Conservation (phyloP, 1,140 invertebrate genomes). For the Archegozetes longisetosus region DNA sequence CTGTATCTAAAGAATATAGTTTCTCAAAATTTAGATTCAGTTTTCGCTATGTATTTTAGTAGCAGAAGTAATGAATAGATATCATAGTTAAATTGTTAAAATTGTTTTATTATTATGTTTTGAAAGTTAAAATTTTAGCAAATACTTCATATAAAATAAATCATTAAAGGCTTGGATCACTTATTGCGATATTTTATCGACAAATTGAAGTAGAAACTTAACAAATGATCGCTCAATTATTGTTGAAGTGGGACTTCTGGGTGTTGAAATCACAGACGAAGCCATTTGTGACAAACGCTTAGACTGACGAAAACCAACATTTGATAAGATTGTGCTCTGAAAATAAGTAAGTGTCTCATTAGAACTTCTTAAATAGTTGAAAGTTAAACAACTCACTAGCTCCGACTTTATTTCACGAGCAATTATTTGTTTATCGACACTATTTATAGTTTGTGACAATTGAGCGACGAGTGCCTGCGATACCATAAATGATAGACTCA, state of each 20-base stretch:
- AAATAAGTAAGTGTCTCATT: background rate
- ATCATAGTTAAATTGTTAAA: too few species aligned
- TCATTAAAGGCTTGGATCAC: too few species aligned
- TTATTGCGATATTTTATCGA: background rate
- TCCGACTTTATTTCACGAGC: conserved; percentile 6
- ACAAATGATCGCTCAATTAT: background rate
- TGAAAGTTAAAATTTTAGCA: too few species aligned
- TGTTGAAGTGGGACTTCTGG: background rate
- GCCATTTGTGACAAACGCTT: background rate
- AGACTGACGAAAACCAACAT: background rate
- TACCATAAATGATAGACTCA: background rate
- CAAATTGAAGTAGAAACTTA: background rate
- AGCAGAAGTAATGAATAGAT: too few species aligned
- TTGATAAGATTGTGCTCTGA: background rate
- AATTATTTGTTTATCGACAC: conserved; percentile 7
- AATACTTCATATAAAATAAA: too few species aligned
- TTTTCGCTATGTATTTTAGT: too few species aligned
- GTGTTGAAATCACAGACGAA: background rate
- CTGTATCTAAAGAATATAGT: too few species aligned
- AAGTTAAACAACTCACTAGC: background rate
- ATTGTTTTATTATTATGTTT: too few species aligned
- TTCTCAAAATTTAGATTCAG: too few species aligned
- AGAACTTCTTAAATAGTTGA: background rate
- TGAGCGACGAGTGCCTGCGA: conserved; percentile 6
- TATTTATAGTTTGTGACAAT: background rate